Base-by-base conservation (phyloP, 2,888 invertebrate species). In the Amblyjoppa fuscipennis region DNA sequence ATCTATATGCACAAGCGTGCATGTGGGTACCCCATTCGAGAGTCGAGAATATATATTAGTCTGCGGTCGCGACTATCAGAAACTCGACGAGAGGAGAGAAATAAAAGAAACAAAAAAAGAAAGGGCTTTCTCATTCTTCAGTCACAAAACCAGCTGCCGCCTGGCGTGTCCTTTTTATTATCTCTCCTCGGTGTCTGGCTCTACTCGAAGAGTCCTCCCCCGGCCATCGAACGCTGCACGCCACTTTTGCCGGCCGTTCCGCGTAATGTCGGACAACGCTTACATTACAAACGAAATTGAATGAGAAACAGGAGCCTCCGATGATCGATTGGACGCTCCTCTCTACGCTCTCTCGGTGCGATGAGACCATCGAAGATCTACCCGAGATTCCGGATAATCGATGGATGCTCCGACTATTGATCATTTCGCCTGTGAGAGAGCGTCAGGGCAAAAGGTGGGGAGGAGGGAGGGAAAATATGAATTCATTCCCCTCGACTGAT, bases 401-500 rank as follows among this genome's bases (percentile, higher is more conserved):
- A 81, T 84, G 84, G 61, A 78, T 83, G 81, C 81, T 66, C 78
- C 75, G 78, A 68, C 74, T 74, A 88, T 88, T 88, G 83, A 88
- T 87, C 87, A 83, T 85, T 83, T 83, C 74, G 80, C 13, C 31
- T 6, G 16, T n/a, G 16, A 11, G 64, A 4, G 64, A 34, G 45
- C 45, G 45, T 49, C 16, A 5, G n/a, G 2, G 81, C 13, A 70
- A 78, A 69, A 69, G 20, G 20, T 20, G 20, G 51, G 59, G 66
- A 16, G 68, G 25, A 31, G 45, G 64, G 34, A 53, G 70, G 70
- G 45, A 68, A 69, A 71, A 85, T 84, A 82, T 84, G 75, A 85
- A 88, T 88, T 88, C 79, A 83, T 76, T 74, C 79, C 77, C 83
- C 74, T 74, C 74, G 81, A 86, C 84, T 85, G 82, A 89, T 89